These are phyloP conservation scores for Apodemus agrarius DNA, from an alignment of 2,797 vertebrate genomes.

Conservation along the genomic window DNA sequence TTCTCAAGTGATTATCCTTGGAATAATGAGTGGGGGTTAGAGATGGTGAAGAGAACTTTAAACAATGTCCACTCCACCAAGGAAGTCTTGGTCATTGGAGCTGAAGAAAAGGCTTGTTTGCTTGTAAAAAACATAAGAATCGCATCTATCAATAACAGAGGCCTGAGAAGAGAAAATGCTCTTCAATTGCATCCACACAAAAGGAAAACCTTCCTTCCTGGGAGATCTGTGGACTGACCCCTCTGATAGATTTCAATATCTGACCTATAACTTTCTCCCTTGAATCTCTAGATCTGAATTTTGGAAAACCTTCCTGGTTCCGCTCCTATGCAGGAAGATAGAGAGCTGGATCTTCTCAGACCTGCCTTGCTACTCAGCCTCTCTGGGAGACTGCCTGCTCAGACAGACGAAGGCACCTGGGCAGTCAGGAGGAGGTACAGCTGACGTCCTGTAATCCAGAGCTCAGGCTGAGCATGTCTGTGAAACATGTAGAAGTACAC, in stretches of 20 bases:
- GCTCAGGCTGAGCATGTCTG: background rate
- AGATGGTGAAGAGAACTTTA: background rate
- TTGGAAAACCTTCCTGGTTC: background rate
- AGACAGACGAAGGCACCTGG: background rate
- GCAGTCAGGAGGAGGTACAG: background rate
- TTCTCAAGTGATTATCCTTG: background rate
- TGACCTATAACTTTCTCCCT: background rate
- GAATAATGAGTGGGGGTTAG: background rate
- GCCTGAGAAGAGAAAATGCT: background rate
- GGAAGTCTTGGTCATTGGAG: background rate
- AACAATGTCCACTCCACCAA: background rate
- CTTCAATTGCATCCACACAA: no score
- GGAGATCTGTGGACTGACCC: background rate
- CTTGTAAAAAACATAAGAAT: background rate
- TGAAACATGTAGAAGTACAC: background rate
- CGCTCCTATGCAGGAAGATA: background rate
- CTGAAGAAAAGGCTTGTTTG: background rate
- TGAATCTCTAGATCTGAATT: background rate
- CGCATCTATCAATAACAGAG: background rate
- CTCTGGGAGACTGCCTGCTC: background rate
- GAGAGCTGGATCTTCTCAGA: background rate
- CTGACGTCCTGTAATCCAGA: background rate
- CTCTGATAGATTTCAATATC: background rate
- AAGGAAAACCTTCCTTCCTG: background rate
- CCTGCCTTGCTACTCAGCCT: accelerated